Conservation (phyloP, 2,113 vertebrate genomes). For the Ictalurus punctatus region DNA sequence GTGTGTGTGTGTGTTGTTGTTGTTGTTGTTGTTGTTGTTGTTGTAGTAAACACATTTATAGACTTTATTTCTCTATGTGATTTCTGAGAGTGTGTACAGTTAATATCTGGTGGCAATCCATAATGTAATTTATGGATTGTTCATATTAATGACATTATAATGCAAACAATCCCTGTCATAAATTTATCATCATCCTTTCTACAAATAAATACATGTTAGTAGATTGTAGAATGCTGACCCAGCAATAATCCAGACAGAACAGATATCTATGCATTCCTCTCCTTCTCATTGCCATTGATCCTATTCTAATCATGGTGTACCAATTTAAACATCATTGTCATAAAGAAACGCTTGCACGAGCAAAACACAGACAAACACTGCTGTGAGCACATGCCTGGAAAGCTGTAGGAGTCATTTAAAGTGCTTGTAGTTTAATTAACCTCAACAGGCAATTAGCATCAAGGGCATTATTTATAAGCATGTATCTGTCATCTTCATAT, state of each 20-base stretch:
- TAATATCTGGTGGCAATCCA: neutral
- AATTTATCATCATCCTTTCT: conserved; percentile 17
- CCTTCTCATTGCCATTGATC: conserved; percentile 47
- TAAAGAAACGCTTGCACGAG: conserved; percentile 65
- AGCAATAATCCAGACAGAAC: conserved; percentile 15
- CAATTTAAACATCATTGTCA: conserved; percentile 57
- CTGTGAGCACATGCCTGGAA: conserved; percentile 53
- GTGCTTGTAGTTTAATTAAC: conserved; percentile 74
- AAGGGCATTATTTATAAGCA: conserved; percentile 65
- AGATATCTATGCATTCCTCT: conserved; percentile 41
- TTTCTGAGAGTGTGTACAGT: neutral
- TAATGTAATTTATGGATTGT: neutral
- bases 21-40: neutral
- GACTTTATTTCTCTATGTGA: neutral
- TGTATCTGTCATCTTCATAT: conserved; percentile 65
- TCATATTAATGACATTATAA: neutral
- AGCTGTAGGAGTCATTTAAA: conserved; percentile 64
- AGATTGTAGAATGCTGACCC: conserved; percentile 31
- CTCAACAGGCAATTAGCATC: conserved; percentile 70
- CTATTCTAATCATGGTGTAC: conserved; percentile 57
- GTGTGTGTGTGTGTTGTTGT: neutral
- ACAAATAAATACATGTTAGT: neutral
- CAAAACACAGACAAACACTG: conserved; percentile 54
- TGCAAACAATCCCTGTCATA: neutral
- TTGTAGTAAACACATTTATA: neutral